Evolutionary conservation across 2,888 invertebrate species (phyloP).

Genomic region (Lordiphosa andalusiaca): DNA sequence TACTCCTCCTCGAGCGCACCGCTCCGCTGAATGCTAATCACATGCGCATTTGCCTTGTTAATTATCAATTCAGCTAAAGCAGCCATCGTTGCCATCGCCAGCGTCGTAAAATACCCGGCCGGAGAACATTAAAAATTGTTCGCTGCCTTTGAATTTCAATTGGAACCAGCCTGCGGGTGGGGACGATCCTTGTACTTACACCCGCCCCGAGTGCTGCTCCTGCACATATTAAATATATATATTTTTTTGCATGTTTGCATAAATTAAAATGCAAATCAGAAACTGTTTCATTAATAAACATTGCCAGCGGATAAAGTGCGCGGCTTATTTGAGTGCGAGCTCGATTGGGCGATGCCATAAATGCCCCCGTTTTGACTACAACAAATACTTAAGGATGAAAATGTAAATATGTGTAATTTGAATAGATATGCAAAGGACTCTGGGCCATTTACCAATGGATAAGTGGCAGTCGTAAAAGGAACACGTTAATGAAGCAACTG

Average conservation of each 20-base stretch:
- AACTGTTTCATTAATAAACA: constrained; percentile 78
- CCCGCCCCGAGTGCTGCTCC: constrained; percentile 11
- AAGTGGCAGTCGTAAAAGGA: background rate
- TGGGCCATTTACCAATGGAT: constrained; percentile 39
- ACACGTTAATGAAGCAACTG: too few relatives aligned
- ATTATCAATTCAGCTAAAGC: constrained; percentile 74
- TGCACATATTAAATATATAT: constrained; percentile 39
- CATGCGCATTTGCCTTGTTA: constrained; percentile 74
- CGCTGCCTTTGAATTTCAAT: constrained; percentile 73
- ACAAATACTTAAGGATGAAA: too few relatives aligned
- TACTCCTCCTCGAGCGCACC: constrained; percentile 12
- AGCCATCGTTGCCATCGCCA: constrained; percentile 42
- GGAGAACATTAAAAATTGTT: constrained; percentile 67
- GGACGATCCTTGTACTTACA: constrained; percentile 17
- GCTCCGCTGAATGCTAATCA: constrained; percentile 73
- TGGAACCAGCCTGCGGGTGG: constrained; percentile 14
- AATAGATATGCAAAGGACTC: constrained; percentile 34
- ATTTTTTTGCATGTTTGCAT: constrained; percentile 65
- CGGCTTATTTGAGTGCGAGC: constrained; percentile 58
- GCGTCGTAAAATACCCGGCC: constrained; percentile 64
- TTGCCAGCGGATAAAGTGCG: constrained; percentile 64
- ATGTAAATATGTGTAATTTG: constrained; percentile 38
- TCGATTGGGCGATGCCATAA: constrained; percentile 33
- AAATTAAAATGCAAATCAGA: constrained; percentile 78
- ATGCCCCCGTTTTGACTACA: constrained; percentile 31